These are phyloP conservation scores for Sphenodon punctatus DNA, from an alignment of 2,797 vertebrate species.

Conservation along the genomic window DNA sequence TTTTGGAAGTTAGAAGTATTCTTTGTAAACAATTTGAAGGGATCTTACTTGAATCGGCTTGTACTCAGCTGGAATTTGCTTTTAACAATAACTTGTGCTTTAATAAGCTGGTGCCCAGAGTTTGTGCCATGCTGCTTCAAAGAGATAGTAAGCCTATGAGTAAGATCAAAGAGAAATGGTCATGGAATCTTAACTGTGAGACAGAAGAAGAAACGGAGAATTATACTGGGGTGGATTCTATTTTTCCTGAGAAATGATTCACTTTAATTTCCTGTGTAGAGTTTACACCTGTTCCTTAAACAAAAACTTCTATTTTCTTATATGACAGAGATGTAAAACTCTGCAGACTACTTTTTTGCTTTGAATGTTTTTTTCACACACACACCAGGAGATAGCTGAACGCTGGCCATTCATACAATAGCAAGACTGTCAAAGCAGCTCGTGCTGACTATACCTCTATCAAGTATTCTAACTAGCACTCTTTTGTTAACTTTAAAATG, in stretches of 20 bases:
- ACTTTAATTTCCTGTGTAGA: constrained; percentile 50
- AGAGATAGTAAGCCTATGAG: constrained; percentile 61
- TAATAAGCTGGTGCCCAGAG: constrained; percentile 67
- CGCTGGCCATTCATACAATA: neutral
- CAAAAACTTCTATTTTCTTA: constrained; percentile 6
- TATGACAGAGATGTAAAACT: neutral
- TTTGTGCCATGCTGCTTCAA: constrained; percentile 61
- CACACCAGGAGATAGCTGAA: neutral
- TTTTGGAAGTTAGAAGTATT: neutral
- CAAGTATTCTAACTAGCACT: neutral
- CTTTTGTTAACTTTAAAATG: neutral
- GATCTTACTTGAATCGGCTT: constrained; percentile 55
- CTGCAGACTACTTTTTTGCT: neutral
- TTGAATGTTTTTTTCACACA: neutral
- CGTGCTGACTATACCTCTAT: neutral
- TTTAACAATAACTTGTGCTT: constrained; percentile 72
- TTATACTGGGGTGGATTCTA: constrained; percentile 32
- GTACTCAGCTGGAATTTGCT: constrained; percentile 69
- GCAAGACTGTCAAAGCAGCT: neutral
- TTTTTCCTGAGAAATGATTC: constrained; percentile 15
- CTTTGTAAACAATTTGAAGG: constrained; percentile 73
- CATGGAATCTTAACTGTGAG: constrained; percentile 50
- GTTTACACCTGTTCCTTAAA: constrained; percentile 34
- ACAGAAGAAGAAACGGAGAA: constrained; percentile 30
- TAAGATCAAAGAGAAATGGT: constrained; percentile 66